Evolutionary conservation across 2,113 vertebrate species (phyloP).

Genomic region (Clarias macrocephalus): DNA sequence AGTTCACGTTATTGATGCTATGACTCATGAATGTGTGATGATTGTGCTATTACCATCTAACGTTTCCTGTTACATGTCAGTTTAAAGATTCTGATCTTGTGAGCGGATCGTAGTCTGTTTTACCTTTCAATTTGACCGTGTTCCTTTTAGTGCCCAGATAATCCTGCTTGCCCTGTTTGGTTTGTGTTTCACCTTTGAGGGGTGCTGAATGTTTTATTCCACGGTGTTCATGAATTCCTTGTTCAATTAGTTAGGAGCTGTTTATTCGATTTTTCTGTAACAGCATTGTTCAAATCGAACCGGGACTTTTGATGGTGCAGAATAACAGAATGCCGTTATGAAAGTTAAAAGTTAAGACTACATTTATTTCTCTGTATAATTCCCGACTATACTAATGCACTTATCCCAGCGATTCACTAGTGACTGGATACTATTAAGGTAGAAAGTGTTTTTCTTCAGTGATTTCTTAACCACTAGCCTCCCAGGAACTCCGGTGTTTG

Average conservation of each 20-base stretch:
- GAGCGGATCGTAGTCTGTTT: neutral
- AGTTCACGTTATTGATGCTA: neutral
- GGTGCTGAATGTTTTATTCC: slow-evolving; percentile 11
- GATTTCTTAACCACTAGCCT: too few relatives aligned
- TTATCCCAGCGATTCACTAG: too few relatives aligned
- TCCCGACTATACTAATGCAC: too few relatives aligned
- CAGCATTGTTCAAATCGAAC: neutral
- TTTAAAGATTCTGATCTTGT: neutral
- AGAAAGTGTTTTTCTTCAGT: too few relatives aligned
- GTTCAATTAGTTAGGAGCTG: neutral
- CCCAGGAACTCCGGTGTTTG: too few relatives aligned
- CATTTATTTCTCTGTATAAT: too few relatives aligned
- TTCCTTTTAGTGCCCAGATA: neutral
- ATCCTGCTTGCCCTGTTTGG: slow-evolving; percentile 24
- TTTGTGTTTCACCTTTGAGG: neutral
- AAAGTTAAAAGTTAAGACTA: too few relatives aligned
- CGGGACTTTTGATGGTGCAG: too few relatives aligned
- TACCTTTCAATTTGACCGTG: slow-evolving; percentile 10
- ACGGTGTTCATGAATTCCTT: neutral
- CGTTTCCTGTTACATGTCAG: too few relatives aligned
- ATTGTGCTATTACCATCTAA: too few relatives aligned
- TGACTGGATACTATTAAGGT: too few relatives aligned
- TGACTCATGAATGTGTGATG: neutral
- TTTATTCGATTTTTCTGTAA: neutral
- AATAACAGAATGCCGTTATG: too few relatives aligned